phyloP scores from a whole-genome alignment of 2,797 vertebrate species.

The Gouania willdenowi region DNA sequence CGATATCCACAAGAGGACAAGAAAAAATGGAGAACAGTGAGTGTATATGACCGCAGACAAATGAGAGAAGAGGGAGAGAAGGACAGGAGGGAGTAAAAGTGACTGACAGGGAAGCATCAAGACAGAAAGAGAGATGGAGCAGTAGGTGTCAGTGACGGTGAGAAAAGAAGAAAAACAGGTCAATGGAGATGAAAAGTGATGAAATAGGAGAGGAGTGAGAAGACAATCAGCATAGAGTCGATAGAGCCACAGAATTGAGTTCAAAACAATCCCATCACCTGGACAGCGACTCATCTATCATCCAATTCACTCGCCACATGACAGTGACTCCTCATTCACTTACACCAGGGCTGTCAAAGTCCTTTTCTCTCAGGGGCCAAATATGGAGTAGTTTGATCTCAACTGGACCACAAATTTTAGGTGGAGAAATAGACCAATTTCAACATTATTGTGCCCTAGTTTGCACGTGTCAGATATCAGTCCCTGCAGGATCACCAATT shows the following conservation, averaged over 20 bases:
- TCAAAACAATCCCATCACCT: slow-evolving; percentile 52
- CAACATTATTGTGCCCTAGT: too few relatives aligned
- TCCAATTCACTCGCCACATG: slow-evolving; percentile 60
- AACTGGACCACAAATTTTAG: too few relatives aligned
- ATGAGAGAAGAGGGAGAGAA: slow-evolving; percentile 12
- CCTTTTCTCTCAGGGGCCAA: too few relatives aligned
- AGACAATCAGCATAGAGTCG: slow-evolving; percentile 44
- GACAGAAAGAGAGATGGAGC: slow-evolving; percentile 41
- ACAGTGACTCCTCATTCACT: slow-evolving; percentile 63
- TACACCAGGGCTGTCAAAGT: too few relatives aligned
- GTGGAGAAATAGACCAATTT: too few relatives aligned
- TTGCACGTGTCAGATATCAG: too few relatives aligned
- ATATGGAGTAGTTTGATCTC: too few relatives aligned
- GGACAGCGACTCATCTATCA: slow-evolving; percentile 63
- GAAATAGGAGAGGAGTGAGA: slow-evolving; percentile 28
- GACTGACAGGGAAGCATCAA: slow-evolving; percentile 20
- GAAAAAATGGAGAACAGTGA: slow-evolving; percentile 13
- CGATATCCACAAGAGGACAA: slow-evolving; percentile 19
- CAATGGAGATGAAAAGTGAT: slow-evolving; percentile 41
- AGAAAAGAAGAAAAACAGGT: slow-evolving; percentile 22
- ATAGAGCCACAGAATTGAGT: slow-evolving; percentile 54
- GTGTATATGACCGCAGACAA: slow-evolving; percentile 26
- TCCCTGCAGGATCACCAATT: too few relatives aligned
- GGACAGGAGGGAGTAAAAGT: neutral
- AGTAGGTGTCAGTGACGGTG: slow-evolving; percentile 15